Percentiles rank a stretch among this genome's conserved stretches.
Evolutionary conservation across 2,888 invertebrate species (phyloP).

Genomic region (Hesperia comma): DNA sequence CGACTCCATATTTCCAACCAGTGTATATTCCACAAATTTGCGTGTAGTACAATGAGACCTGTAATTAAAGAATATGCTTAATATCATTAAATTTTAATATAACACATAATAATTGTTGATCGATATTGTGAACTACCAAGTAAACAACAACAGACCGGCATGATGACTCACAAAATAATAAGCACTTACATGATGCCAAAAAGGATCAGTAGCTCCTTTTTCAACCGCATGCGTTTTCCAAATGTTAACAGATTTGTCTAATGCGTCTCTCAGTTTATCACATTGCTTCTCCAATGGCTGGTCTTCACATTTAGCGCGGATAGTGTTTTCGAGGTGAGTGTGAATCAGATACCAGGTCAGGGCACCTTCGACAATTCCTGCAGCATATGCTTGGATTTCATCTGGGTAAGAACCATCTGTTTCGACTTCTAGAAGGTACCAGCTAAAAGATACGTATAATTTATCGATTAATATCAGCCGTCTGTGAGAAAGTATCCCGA

Average conservation of each 20-base stretch:
- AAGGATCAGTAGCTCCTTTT: slow-evolving; percentile 81
- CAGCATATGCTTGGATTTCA: slow-evolving; percentile 92
- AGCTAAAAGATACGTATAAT: slow-evolving; percentile 83
- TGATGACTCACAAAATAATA: too few relatives aligned
- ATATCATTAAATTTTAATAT: too few relatives aligned
- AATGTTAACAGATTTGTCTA: slow-evolving; percentile 86
- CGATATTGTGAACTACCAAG: too few relatives aligned
- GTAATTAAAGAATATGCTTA: slow-evolving; percentile 38
- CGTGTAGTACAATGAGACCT: slow-evolving; percentile 89
- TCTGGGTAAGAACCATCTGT: slow-evolving; percentile 89
- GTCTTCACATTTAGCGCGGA: slow-evolving; percentile 76
- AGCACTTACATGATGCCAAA: slow-evolving; percentile 91
- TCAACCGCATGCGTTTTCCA: slow-evolving; percentile 84
- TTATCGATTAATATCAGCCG: slow-evolving; percentile 2
- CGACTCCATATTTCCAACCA: slow-evolving; percentile 89
- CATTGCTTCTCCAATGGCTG: slow-evolving; percentile 84
- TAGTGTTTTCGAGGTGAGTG: slow-evolving; percentile 90
- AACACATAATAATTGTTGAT: too few relatives aligned
- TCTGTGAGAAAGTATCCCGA: not conserved
- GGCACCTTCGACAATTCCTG: slow-evolving; percentile 93
- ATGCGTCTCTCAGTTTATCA: slow-evolving; percentile 85
- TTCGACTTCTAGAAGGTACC: slow-evolving; percentile 92
- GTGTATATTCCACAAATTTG: slow-evolving; percentile 91
- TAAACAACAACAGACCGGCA: too few relatives aligned
- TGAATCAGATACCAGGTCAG: slow-evolving; percentile 92